A percentile compares a stretch with the other conserved stretches of the same genome.
These are phyloP conservation scores for Asarcornis scutulata DNA, from an alignment of 2,113 vertebrate genomes.

Conservation along the genomic window DNA sequence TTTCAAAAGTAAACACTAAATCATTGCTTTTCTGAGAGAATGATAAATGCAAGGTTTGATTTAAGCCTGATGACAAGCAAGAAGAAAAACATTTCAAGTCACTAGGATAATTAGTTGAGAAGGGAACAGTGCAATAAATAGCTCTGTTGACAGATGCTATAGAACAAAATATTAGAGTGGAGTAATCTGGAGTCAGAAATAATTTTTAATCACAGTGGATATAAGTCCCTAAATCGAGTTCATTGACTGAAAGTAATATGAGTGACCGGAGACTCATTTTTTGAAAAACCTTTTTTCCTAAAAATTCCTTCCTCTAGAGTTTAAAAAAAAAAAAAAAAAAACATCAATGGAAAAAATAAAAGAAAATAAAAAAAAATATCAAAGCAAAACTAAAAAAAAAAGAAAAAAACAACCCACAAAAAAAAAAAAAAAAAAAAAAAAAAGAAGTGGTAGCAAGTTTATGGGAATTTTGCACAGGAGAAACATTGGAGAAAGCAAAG, in stretches of 20 bases:
- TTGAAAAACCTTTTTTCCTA: background rate
- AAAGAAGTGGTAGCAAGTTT: background rate
- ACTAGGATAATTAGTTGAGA: background rate
- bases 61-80: slow-evolving; percentile 17
- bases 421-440: background rate
- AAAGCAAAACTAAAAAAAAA: background rate
- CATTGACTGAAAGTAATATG: background rate
- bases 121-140: background rate
- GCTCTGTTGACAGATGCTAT: background rate
- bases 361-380: too few relatives aligned
- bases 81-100: slow-evolving; percentile 27
- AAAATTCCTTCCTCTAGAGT: background rate
- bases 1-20: background rate
- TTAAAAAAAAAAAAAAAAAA: background rate
- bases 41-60: slow-evolving; percentile 1
- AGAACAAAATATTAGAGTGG: slow-evolving; percentile 4
- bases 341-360: too few relatives aligned
- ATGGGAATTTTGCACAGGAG: background rate
- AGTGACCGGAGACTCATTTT: background rate
- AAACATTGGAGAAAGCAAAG: background rate
- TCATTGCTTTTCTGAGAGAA: background rate
- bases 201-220: background rate
- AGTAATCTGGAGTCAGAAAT: background rate
- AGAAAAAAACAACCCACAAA: background rate
- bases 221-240: background rate